These are phyloP conservation scores for Salminus brasiliensis DNA, from an alignment of 2,113 vertebrate species.

Conservation along the genomic window DNA sequence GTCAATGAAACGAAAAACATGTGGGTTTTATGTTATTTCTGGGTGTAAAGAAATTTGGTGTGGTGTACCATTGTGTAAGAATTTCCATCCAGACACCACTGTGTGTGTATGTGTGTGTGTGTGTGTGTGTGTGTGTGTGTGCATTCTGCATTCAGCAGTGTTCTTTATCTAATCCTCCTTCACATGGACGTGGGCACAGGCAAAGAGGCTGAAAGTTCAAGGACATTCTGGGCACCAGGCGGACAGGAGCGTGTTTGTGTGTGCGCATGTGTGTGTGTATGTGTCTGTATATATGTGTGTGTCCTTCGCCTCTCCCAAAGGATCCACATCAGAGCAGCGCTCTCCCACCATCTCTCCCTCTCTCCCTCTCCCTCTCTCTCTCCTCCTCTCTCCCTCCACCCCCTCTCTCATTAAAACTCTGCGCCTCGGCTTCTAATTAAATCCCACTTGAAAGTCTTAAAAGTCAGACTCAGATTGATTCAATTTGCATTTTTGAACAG, in stretches of 20 bases:
- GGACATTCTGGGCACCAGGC: constrained; percentile 48
- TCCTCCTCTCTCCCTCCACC: constrained; percentile 60
- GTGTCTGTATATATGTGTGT: constrained; percentile 57
- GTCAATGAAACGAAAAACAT: background rate
- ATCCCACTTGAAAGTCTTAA: constrained; percentile 85
- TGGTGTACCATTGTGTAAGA: constrained; percentile 11
- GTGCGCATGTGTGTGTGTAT: constrained; percentile 24
- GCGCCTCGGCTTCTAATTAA: constrained; percentile 81
- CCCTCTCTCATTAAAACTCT: constrained; percentile 82
- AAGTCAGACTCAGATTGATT: constrained; percentile 84
- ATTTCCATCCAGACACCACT: background rate
- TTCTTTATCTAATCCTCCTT: constrained; percentile 14
- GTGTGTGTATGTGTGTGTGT: background rate
- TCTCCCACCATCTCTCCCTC: constrained; percentile 37
- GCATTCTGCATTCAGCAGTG: constrained; percentile 31
- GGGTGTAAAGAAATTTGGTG: constrained; percentile 5
- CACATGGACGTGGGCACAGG: constrained; percentile 48
- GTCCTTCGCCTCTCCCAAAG: constrained; percentile 74
- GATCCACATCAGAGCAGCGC: constrained; percentile 69
- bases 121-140: background rate
- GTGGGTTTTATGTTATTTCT: constrained; percentile 2
- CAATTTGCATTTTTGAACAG: constrained; percentile 84
- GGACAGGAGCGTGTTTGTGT: constrained; percentile 40
- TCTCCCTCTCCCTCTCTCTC: constrained; percentile 31
- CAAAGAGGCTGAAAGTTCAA: constrained; percentile 65